Base-by-base conservation (phyloP, 2,888 invertebrate genomes). In the Spialia ferax region DNA sequence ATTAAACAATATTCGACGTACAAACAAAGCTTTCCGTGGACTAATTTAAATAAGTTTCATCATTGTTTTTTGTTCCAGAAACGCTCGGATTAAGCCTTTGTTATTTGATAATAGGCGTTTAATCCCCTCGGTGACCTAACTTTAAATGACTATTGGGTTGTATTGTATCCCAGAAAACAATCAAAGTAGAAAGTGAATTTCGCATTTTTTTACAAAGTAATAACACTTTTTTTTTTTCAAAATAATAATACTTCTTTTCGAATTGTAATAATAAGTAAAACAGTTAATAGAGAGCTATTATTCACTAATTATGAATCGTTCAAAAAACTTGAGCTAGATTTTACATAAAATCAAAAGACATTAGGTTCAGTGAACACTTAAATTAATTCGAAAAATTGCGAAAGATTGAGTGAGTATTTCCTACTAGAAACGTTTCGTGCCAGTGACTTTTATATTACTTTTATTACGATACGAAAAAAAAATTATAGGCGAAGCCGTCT, bases 391-490 rank as follows among this genome's bases (percentile, higher is more conserved):
- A 5, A n/a, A 38, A 38, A 38, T 38, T 38, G 38, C n/a, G n/a
- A n/a, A 38, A 38, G 13, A 38, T 38, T 5, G 7, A 38, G 13
- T 42, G n/a, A 11, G 42, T 42, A 10, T 7, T 6, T n/a, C n/a
- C n/a, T 7, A 15, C 42, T 42, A 42, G 42, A 15, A 42, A 15
- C 5, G 6, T 42, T 15, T 2, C 42, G 6, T 15, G 15, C 42
- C 15, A 42, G 42, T 42, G 15, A 11, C 5, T 42, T 42, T 42
- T 42, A 42, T 42, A 42, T 55, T 32, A 11, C 42, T 42, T 42
- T 42, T 42, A n/a, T 13, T 38, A 38, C 42, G 42, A 42, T 42
- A 42, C 42, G 42, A 42, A 42, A 42, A 42, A 42, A 42, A 42
- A 15, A 42, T 42, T 42, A 15, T 42, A 42, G 42, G 15, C 15